Base-by-base conservation (phyloP, 1,140 invertebrate species). In the Cyphomyrmex costatus region DNA sequence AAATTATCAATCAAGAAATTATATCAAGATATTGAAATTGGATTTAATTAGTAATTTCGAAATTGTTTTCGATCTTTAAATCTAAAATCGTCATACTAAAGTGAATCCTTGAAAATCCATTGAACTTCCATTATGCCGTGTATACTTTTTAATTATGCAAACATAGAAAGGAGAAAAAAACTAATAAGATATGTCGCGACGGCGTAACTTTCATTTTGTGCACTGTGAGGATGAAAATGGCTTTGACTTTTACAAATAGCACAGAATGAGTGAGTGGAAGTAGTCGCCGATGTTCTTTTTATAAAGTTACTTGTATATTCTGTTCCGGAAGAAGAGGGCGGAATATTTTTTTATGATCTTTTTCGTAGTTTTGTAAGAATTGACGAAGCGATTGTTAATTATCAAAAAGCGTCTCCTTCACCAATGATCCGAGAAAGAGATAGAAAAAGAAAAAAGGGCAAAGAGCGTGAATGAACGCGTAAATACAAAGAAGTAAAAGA, bases 91-190 rank as follows among this genome's bases (percentile, higher is more conserved):
- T 61, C 60, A n/a, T 84, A 56, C 24, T 84, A 68, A 85, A 89
- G 27, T 51, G 42, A 65, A 77, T 66, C 60, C 46, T 66, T 30
- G 70, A 33, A 63, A 88, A 90, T 88, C 74, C 84, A 77, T 88
- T 85, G 42, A 86, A 89, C 88, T 92, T 91, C 86, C 90, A 91
- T 88, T 90, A 79, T 42, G 42, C 63, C 58, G 56, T 68, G 30
- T 68, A n/a, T 60, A 85, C 3, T 3, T 77, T 82, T 53, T 63
- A 53, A 85, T 51, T 85, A 85, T 19, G 21, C 60, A 14, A 53
- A 65, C 27, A 63, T 78, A 30, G 19, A 65, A 21, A 70, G 58
- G 27, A 79, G 53, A 87, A 56, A 66, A 42, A 70, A 83, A 58
- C n/a, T 46, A 66, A 61, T 24, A 46, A 58, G 30, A 65, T 53